Conservation (phyloP, 1,140 invertebrate species). For the Zaprionus camerounensis region DNA sequence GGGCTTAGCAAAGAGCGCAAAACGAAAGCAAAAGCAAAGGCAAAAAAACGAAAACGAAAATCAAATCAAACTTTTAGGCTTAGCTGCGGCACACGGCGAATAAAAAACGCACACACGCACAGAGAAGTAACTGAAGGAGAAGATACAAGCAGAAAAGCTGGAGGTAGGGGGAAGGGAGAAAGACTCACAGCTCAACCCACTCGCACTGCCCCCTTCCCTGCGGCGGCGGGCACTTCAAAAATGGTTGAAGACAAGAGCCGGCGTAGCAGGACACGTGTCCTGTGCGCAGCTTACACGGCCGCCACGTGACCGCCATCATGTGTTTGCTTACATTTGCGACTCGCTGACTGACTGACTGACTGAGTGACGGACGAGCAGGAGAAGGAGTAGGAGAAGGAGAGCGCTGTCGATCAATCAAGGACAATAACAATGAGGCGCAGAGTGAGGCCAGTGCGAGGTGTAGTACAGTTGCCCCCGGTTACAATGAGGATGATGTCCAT, state of each 20-base stretch:
- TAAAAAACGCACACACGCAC: conserved; percentile 48
- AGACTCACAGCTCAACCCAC: conserved; percentile 20
- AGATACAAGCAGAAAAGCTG: conserved; percentile 17
- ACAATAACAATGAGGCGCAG: conserved; percentile 16
- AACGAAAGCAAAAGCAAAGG: conserved; percentile 19
- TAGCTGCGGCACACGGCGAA: conserved; percentile 53
- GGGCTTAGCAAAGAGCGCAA: conserved; percentile 48
- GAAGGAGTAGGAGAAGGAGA: conserved; percentile 27
- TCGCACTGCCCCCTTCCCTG: conserved; percentile 23
- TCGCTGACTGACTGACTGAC: conserved; percentile 59
- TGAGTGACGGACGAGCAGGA: conserved; percentile 56
- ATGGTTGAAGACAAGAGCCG: conserved; percentile 74
- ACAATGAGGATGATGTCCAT: conserved; percentile 37
- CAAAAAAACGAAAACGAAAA: conserved; percentile 45
- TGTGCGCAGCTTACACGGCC: conserved; percentile 69
- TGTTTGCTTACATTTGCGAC: conserved; percentile 80
- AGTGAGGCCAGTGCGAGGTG: conserved; percentile 22
- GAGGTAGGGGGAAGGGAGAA: background rate
- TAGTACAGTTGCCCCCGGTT: conserved; percentile 56
- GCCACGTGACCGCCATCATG: conserved; percentile 81
- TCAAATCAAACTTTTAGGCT: conserved; percentile 75
- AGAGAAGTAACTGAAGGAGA: conserved; percentile 27
- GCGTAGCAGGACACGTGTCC: conserved; percentile 71
- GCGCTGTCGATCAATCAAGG: conserved; percentile 66
- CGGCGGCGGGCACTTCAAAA: conserved; percentile 58